Evolutionary conservation across 2,797 vertebrate genomes (phyloP), one percentile per base, ranked within the genome.

Genomic region (Pelodytes ibericus): DNA sequence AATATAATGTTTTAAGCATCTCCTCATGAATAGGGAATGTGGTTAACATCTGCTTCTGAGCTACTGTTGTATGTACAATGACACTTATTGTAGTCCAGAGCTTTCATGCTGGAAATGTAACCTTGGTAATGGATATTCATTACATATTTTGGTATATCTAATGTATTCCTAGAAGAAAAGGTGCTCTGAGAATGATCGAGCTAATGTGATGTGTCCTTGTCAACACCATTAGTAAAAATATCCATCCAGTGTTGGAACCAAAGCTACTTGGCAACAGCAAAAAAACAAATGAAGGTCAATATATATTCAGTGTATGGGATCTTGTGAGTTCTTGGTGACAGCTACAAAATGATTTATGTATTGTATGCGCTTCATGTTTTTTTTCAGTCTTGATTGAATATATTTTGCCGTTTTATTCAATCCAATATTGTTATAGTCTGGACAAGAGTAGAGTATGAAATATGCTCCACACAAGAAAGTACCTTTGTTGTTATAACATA

Each of bases 251-350:
- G 22, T 4, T 39, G 44, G 20, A 39, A 27, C 41, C 41, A 29
- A 51, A 44, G 47, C 33, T 65, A 58, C 67, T 57, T 65, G 26
- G 31, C 39, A 70, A 56, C 15, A 69, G 44, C 30, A 36, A 22
- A 57, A n/a, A 49, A 41, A 65, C 27, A 16, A 59, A 71, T 70
- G 44, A 76, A 70, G 66, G 59, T 63, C 59, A 63, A 36, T 56
- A 41, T 71, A 70, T 30, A 70, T 61, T 76, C 59, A 76, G 58
- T 29, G 26, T 64, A 53, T 30, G 49, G 25, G 44, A 49, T 47
- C 33, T 18, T 36, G 41, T 49, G 58, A 39, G 18, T 4, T 31
- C 9, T 9, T 41, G 24, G 66, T 63, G 33, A 76, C 67, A 70
- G 47, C 25, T 41, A 3, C 49, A 56, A 5, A 63, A 71, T 71